Base-by-base conservation (phyloP, 2,113 vertebrate genomes). In the Brachypodius melanocephalos region DNA sequence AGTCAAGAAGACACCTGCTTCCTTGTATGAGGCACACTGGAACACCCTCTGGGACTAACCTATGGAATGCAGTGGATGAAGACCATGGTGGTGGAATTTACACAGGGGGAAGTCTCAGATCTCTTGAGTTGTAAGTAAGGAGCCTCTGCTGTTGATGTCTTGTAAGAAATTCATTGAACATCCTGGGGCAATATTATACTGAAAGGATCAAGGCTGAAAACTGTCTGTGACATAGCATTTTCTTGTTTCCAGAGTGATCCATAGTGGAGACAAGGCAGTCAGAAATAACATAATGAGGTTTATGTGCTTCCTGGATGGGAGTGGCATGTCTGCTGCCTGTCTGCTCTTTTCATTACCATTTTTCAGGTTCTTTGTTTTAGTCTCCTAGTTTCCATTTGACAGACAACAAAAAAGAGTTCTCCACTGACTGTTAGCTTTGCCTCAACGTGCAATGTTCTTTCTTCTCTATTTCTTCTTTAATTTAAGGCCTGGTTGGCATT, bases 281-380 rank as follows among this genome's bases (percentile, higher is more conserved):
- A 81, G 69, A 51, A 79, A 21, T 45, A 69, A 68, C 14, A 9
- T 55, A 46, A 26, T 49, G 31, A 58, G 49, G 31, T 68, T 61
- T 19, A 9, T 10, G 17, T 52, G 17, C 4, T 40, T 55, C 19
- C 5, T 51, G 24, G 14, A 43, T 83, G 15, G 59, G 48, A 52
- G n/a, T n/a, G n/a, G 11, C 31, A 6, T 15, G 17, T 40, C 67
- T 75, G 69, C 65, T 26, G 4, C n/a, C 17, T 19, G 14, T 55
- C 36, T 72, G 8, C 28, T 81, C 54, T 88, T 80, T 92, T 52
- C 42, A 29, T 40, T 61, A 17, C n/a, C 1, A 0, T 80, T 85
- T 87, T 81, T 82, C 31, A 49, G 10, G n/a, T 81, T 78, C 83
- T 83, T 67, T 85, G 25, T 71, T 85, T 91, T 38, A 54, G 22